Conservation (phyloP, 2,113 vertebrate species). For the Zingel zingel region DNA sequence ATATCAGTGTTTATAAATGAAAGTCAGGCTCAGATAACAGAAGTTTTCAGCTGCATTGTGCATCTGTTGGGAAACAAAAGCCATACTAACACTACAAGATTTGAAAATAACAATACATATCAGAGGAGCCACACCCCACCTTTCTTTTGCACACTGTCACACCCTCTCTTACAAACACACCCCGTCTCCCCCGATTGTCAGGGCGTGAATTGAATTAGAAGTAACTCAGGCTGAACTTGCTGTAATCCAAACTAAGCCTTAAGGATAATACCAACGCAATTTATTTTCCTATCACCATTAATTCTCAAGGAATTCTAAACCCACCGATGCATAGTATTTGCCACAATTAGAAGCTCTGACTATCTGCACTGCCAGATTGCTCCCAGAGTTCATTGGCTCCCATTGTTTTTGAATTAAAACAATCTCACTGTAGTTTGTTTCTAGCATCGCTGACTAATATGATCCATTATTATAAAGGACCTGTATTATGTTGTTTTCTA, state of each 20-base stretch:
- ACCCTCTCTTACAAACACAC: neutral
- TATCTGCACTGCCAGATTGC: neutral
- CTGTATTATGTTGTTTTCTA: neutral
- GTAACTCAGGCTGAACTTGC: slow-evolving; percentile 4
- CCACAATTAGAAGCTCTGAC: neutral
- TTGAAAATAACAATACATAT: neutral
- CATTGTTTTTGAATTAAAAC: neutral
- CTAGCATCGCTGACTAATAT: neutral
- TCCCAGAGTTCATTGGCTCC: neutral
- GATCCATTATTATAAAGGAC: neutral
- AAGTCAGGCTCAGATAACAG: neutral
- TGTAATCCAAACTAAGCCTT: slow-evolving; percentile 17
- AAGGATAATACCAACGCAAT: neutral
- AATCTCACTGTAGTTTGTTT: neutral
- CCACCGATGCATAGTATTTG: neutral
- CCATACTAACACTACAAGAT: neutral
- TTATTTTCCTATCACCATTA: neutral
- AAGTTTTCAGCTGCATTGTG: neutral
- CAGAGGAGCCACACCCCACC: neutral
- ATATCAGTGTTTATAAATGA: neutral
- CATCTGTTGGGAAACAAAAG: neutral
- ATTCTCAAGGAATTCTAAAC: neutral
- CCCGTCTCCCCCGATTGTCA: neutral
- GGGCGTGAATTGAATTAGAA: neutral
- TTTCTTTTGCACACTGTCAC: slow-evolving; percentile 1